These are phyloP conservation scores for Indicator indicator DNA, from an alignment of 2,113 vertebrate genomes.

Conservation along the genomic window DNA sequence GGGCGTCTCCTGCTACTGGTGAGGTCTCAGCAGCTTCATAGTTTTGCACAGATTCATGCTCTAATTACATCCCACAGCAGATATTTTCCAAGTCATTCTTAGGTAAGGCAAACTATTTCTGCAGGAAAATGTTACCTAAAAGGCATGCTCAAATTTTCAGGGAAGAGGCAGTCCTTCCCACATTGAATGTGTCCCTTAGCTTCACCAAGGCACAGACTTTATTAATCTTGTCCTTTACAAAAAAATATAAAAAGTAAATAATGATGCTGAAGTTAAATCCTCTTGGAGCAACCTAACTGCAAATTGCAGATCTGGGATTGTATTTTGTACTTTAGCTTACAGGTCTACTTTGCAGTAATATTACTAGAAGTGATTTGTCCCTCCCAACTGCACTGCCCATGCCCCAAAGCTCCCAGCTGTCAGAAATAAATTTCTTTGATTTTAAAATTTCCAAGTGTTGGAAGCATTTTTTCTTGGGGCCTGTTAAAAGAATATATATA, in stretches of 20 bases:
- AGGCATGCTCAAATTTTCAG: conserved; percentile 3
- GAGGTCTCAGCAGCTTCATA: neutral
- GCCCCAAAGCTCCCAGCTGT: neutral
- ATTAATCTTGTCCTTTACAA: neutral
- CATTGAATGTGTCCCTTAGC: neutral
- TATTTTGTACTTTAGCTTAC: neutral
- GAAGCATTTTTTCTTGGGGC: neutral
- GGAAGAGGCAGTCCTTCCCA: neutral
- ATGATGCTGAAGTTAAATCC: neutral
- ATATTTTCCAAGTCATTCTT: conserved; percentile 34
- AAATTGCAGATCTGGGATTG: neutral
- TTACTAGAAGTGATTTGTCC: neutral
- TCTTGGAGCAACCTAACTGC: neutral
- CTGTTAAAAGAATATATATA: neutral
- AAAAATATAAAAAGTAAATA: neutral
- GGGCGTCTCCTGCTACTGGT: neutral
- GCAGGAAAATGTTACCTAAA: conserved; percentile 18
- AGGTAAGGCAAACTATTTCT: conserved; percentile 34
- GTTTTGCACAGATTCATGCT: neutral
- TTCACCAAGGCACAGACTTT: neutral
- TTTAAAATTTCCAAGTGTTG: neutral
- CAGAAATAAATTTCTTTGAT: neutral
- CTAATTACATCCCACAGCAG: conserved; percentile 31
- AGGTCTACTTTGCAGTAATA: neutral
- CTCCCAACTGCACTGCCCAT: neutral